Evolutionary conservation across 1,140 invertebrate genomes (phyloP), one percentile per base, ranked within the genome.

Genomic region (Saccostrea glomerata): DNA sequence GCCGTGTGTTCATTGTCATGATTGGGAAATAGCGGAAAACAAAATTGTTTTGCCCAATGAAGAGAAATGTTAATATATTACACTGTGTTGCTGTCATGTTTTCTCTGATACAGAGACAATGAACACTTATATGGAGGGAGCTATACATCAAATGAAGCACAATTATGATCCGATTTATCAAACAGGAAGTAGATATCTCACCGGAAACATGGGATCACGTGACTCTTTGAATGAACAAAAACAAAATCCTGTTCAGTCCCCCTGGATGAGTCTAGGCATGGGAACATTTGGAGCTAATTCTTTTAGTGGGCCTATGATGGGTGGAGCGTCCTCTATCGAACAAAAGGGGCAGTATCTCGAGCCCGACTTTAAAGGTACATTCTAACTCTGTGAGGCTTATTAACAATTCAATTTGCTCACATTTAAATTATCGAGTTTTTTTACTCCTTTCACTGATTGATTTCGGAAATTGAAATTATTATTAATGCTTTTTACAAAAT

Each of bases 101-200:
- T 66, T 17, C 30, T 2, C 23, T 20, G 7, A 40, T 54, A 15
- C 6, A 23, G 82, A 36, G n/a, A 84, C 82, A 54, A 87, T 84
- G 86, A 60, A 83, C 77, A 83, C 23, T 47, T 40, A n/a, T 63
- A 87, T 82, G n/a, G 60, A 36, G 0, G 54, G 82, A 2, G 82
- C 82, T 12, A 83, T 83, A 55, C 20, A 54, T 9, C 82, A 83
- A 15, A 83, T 83, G 82, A 83, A 83, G 23, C 82, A 83, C 12
- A 36, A 83, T 23, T 83, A 83, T 23, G 82, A 83, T 15, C 84
- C 84, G 20, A 36, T 85, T 23, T 85, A 85, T 60, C 84, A 85
- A 25, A 85, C 84, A 6, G 84, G 84, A 25, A 83, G 82, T 83
- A 83, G 47, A 47, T 83, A 47, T 83, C 36, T 55, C 3, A 83